Base-by-base conservation (phyloP, 2,113 vertebrate genomes). In the Periophthalmus modestus region DNA sequence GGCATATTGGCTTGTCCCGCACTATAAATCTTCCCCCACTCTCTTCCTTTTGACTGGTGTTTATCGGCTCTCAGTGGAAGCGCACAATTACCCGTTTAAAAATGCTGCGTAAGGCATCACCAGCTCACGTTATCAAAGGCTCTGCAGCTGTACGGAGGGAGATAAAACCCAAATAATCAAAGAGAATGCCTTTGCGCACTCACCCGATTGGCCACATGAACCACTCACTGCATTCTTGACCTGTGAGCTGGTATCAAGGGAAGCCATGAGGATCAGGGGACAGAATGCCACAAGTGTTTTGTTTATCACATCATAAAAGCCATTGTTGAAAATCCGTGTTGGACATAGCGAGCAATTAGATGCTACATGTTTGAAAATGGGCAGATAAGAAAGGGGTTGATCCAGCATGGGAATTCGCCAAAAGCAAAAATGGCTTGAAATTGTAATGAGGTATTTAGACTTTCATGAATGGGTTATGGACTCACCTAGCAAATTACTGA, bases 141-240 rank as follows among this genome's bases (percentile, higher is more conserved):
- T 55, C 68, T 39, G 68, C 89, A 90, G 89, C 89, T 84, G 88
- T 74, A 81, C 71, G 43, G 68, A 75, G 69, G 73, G 80, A 78
- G 81, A 90, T 85, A 84, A 82, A 87, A 73, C 55, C 36, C 52
- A 82, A 86, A 84, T 75, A 81, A 86, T 84, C 54, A 88, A 88
- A 68, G 86, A 82, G 85, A 81, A 36, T 77, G 77, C 82, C 68
- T 79, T 78, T 72, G 78, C 65, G 69, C 57, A 63, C 50, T 57
- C 33, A 4, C 52, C 36, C 63, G 52, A 77, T 79, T 73, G 79
- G 82, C 63, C 82, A 59, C 72, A 80, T 79, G 75, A 84, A 68
- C 65, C n/a, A 50, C 72, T 72, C 28, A 66, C 71, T 78, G 72
- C 71, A 74, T 75, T 68, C 71, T 58, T 78, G 78, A 89, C 83